Evolutionary conservation across 2,797 vertebrate species (phyloP), one percentile per base, ranked within the genome.

Genomic region (Leptodactylus fallax): DNA sequence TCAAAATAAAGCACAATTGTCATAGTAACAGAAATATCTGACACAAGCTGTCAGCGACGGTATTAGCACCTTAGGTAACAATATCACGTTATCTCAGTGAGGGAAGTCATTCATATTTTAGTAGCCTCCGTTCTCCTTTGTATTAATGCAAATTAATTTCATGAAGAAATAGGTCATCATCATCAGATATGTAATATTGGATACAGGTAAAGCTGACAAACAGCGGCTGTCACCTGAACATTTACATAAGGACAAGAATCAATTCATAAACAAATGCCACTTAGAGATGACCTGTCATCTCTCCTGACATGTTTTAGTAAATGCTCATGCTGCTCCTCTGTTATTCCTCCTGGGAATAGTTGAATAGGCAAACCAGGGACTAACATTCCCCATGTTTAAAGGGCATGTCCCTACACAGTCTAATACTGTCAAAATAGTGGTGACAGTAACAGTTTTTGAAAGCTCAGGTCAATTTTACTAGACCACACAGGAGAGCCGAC

Each of bases 91-190:
- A 36, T 69, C 6, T 17, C 36, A 72, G 69, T 6, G 6, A 2
- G 21, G 63, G 36, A 47, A 72, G 45, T 72, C 69, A 19, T 47
- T 45, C 69, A 17, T 72, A 72, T 72, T 72, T 47, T 72, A 17
- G 69, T 19, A 47, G 27, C 36, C 16, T 72, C 69, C 6, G 23
- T 36, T 71, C 67, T 72, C 25, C 17, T 45, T 72, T 72, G 36
- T 72, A 72, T 72, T 45, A 72, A 72, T 72, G 69, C 69, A 72
- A 72, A 72, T 72, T 72, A 45, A 72, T 72, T 72, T 45, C 6
- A 12, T 72, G 69, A 19, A 19, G 7, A 72, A 72, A 45, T 19
- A 72, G 69, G 69, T 72, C 69, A 19, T 72, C 69, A 14, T 17
- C 13, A 36, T 27, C 14, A 36, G 13, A 36, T 72, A 47, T 19